Conservation (phyloP, 1,140 invertebrate genomes). For the Diachasma alloeum region DNA sequence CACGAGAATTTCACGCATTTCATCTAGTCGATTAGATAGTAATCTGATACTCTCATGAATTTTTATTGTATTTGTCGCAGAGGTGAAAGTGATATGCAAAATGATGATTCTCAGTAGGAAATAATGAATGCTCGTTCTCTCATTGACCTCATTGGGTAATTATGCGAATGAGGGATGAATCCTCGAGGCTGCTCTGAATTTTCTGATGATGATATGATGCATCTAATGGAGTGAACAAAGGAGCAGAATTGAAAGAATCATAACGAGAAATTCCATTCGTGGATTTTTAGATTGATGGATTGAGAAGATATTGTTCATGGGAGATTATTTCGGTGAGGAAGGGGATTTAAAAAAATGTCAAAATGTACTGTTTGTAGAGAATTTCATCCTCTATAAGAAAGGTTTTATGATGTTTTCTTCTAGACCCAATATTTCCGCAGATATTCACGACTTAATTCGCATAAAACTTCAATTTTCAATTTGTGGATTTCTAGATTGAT, state of each 20-base stretch:
- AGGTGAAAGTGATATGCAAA: neutral
- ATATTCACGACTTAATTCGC: no score
- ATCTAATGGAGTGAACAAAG: neutral
- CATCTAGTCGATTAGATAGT: neutral
- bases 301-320: neutral
- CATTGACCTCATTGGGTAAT: neutral
- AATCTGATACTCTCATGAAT: neutral
- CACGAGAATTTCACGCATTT: neutral
- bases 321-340: no score
- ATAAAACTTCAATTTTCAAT: no score
- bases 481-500: neutral
- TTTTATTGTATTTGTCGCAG: neutral
- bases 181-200: constrained; percentile 12
- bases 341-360: no score
- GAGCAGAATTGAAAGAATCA: neutral
- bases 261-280: neutral
- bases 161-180: neutral
- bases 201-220: neutral
- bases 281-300: neutral
- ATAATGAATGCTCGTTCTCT: neutral
- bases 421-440: no score
- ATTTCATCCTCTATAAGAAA: no score
- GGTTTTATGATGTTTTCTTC: no score
- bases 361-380: no score
- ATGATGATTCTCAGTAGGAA: neutral